Percentiles rank a stretch among this genome's conserved stretches.
These are phyloP conservation scores for Ophion ellenae DNA, from an alignment of 2,888 invertebrate species.

Conservation along the genomic window DNA sequence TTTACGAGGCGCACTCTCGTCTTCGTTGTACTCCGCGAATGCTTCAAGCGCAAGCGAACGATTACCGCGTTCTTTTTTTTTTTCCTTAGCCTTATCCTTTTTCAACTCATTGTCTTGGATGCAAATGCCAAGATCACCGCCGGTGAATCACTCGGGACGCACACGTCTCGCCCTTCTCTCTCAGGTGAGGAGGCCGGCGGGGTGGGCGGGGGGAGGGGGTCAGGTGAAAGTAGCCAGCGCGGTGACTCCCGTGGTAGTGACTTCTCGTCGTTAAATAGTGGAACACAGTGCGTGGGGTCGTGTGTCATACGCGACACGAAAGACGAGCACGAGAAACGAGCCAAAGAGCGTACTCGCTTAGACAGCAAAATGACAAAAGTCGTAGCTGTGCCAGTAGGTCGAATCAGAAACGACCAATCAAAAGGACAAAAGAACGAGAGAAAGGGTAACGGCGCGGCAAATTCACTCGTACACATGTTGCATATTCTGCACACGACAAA, in stretches of 20 bases:
- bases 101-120: slow-evolving; percentile 48
- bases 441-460: slow-evolving; percentile 5
- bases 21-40: not conserved
- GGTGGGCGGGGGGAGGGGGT: slow-evolving; percentile 36
- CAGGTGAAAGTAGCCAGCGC: slow-evolving; percentile 68
- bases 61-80: not conserved
- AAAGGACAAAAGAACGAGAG: slow-evolving; percentile 16
- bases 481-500: not conserved
- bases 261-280: slow-evolving; percentile 53
- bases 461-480: not conserved
- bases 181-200: not conserved
- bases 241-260: slow-evolving; percentile 47
- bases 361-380: slow-evolving; percentile 35
- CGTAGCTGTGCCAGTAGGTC: slow-evolving; percentile 65
- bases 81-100: not conserved
- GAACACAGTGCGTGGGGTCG: slow-evolving; percentile 60
- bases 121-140: slow-evolving; percentile 69
- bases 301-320: slow-evolving; percentile 61
- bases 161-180: slow-evolving; percentile 50
- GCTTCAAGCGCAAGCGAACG: not conserved
- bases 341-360: slow-evolving; percentile 42
- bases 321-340: slow-evolving; percentile 51
- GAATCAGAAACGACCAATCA: slow-evolving; percentile 18
- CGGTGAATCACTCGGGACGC: slow-evolving; percentile 65
- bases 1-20: not conserved